Conservation (phyloP, 2,113 vertebrate genomes). For the Eptatretus burgeri region DNA sequence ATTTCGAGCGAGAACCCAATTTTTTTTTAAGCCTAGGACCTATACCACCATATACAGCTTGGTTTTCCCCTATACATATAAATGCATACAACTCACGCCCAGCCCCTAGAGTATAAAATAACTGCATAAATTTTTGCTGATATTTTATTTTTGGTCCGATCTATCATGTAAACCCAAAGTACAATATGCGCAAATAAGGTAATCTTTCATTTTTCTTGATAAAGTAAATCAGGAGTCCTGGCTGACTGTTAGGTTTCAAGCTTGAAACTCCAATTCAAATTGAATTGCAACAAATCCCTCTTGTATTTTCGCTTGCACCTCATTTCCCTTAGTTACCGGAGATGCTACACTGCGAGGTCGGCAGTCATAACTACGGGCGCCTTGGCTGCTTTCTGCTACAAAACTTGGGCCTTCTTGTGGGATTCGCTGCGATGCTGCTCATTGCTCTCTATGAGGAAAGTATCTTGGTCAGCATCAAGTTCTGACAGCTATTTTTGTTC, state of each 20-base stretch:
- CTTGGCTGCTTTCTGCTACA: slow-evolving; percentile 16
- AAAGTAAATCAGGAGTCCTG: neutral
- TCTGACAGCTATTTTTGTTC: slow-evolving; percentile 8
- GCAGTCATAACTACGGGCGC: slow-evolving; percentile 15
- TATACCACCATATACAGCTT: too few species aligned
- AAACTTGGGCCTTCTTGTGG: slow-evolving; percentile 25
- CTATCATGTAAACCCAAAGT: too few species aligned
- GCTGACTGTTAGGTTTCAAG: neutral
- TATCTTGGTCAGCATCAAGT: slow-evolving; percentile 14
- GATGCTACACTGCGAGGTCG: slow-evolving; percentile 50
- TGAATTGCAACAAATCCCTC: neutral
- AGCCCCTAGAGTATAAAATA: too few species aligned
- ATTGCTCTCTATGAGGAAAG: slow-evolving; percentile 30
- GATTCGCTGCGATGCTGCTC: slow-evolving; percentile 25
- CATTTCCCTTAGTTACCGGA: slow-evolving; percentile 40
- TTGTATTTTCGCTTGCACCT: slow-evolving; percentile 2
- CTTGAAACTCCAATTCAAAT: neutral
- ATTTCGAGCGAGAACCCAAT: too few species aligned
- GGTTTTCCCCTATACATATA: too few species aligned
- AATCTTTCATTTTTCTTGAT: too few species aligned
- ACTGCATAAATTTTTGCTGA: too few species aligned
- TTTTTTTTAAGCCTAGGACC: too few species aligned
- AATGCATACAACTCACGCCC: too few species aligned
- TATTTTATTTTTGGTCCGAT: too few species aligned
- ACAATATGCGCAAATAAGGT: too few species aligned